These are phyloP conservation scores for Potorous gilbertii DNA, from an alignment of 2,797 vertebrate species.

Conservation along the genomic window DNA sequence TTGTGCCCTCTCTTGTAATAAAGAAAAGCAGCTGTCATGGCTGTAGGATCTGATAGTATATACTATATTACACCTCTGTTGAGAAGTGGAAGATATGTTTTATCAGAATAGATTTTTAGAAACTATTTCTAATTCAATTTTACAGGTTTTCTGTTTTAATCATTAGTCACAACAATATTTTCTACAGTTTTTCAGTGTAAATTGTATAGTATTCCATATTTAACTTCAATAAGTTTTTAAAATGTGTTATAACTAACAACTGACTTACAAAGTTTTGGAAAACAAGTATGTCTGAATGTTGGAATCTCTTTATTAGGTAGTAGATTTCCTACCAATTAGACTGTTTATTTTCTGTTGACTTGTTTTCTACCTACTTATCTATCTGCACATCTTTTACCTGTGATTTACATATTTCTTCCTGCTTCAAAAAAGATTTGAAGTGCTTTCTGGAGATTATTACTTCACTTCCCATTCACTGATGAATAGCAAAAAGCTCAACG, in stretches of 20 bases:
- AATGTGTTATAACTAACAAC: slow-evolving; percentile 17
- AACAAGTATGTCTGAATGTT: background rate
- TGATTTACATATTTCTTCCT: background rate
- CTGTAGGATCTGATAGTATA: background rate
- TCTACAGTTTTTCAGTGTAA: background rate
- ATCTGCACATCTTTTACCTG: background rate
- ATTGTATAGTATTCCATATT: background rate
- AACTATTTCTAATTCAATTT: slow-evolving; percentile 35
- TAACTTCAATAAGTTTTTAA: background rate
- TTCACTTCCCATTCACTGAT: slow-evolving; percentile 2
- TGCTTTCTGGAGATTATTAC: background rate
- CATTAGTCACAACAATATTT: background rate
- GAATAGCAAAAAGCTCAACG: background rate
- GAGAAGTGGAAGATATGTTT: slow-evolving; percentile 23
- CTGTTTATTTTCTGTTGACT: background rate
- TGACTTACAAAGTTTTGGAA: slow-evolving; percentile 9
- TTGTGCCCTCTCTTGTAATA: background rate
- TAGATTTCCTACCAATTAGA: background rate
- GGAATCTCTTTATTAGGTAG: background rate
- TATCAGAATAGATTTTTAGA: slow-evolving; percentile 51
- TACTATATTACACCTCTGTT: background rate
- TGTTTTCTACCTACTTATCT: background rate
- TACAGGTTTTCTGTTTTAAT: slow-evolving; percentile 55
- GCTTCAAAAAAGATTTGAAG: background rate
- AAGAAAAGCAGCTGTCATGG: background rate